Percentiles rank a stretch among this genome's conserved stretches.
These are phyloP conservation scores for Orthonychiurus folsomi DNA, from an alignment of 2,888 invertebrate genomes.

Conservation along the genomic window DNA sequence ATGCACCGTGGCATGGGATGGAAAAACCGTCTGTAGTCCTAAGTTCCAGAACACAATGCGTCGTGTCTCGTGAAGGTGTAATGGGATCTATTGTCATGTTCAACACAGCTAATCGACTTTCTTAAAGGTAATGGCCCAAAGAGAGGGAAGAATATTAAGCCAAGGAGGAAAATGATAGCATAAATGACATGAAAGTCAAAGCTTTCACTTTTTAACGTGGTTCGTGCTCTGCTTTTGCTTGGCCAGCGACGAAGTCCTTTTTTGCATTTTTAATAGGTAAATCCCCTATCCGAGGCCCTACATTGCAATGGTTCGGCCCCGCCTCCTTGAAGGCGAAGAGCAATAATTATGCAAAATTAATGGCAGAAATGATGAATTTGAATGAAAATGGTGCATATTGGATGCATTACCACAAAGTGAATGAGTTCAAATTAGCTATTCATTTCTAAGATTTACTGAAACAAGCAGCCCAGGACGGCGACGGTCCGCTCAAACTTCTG, in stretches of 20 bases:
- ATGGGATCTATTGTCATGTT: conserved; percentile 1
- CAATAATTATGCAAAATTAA: background rate
- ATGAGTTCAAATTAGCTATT: too few species aligned
- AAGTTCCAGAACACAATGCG: background rate
- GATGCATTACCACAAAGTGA: too few species aligned
- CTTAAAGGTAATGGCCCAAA: background rate
- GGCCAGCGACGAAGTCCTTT: too few species aligned
- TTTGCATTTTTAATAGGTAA: too few species aligned
- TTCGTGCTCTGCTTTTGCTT: background rate
- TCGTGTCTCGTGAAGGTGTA: background rate
- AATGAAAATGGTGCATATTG: too few species aligned
- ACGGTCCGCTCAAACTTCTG: background rate
- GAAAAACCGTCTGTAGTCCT: too few species aligned
- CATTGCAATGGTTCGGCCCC: too few species aligned
- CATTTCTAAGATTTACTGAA: too few species aligned
- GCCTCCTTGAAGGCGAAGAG: background rate
- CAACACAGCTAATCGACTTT: background rate
- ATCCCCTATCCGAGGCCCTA: too few species aligned
- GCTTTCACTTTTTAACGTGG: background rate
- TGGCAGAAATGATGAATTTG: background rate
- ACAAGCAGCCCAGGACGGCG: background rate
- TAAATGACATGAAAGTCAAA: conserved; percentile 1
- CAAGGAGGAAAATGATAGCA: background rate
- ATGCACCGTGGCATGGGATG: too few species aligned
- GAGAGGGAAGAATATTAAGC: background rate